These are phyloP conservation scores for Clunio marinus DNA, from an alignment of 2,888 invertebrate species.

Conservation along the genomic window DNA sequence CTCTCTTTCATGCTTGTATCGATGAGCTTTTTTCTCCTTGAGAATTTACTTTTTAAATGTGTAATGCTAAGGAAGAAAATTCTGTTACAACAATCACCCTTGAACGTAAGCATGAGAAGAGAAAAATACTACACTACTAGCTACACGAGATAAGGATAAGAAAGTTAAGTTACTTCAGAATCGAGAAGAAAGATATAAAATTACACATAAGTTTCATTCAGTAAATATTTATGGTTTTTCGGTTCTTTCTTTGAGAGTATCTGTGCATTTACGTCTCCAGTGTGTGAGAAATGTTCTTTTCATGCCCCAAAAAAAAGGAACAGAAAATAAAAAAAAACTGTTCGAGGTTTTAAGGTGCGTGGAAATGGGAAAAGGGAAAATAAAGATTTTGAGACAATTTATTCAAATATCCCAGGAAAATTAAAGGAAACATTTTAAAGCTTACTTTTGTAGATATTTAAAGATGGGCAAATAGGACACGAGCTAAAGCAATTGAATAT, in stretches of 20 bases:
- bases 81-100: not conserved
- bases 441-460: too few relatives aligned
- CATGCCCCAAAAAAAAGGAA: not conserved
- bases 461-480: too few relatives aligned
- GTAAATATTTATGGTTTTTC: slow-evolving; percentile 35
- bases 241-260: not conserved
- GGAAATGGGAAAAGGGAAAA: not conserved
- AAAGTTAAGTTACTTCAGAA: slow-evolving; percentile 14
- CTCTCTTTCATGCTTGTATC: not conserved
- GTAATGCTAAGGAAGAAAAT: not conserved
- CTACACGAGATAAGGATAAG: not conserved
- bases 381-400: slow-evolving; percentile 32
- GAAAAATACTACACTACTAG: not conserved
- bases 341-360: not conserved
- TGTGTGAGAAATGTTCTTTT: not conserved
- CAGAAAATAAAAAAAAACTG: not conserved
- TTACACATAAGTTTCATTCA: slow-evolving; percentile 35
- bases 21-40: not conserved
- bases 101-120: not conserved
- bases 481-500: too few relatives aligned
- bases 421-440: too few relatives aligned
- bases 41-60: too few relatives aligned
- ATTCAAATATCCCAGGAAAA: slow-evolving; percentile 23
- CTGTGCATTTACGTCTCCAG: not conserved
- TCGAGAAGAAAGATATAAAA: not conserved